A percentile compares a stretch with the other conserved stretches of the same genome.
Conservation (phyloP, 2,797 vertebrate species). For the Adrianichthys oophorus region DNA sequence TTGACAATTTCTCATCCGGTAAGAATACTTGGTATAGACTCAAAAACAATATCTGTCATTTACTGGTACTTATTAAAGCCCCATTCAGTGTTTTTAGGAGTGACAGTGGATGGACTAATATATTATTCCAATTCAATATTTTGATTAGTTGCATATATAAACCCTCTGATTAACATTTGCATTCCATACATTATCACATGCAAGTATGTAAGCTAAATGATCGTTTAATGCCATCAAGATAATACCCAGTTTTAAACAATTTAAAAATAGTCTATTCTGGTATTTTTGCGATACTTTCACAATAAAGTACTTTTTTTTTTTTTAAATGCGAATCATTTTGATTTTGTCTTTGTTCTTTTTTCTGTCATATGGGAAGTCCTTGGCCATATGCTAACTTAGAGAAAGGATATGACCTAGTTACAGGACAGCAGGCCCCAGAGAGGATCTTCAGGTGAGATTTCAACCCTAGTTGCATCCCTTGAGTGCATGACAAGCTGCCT, state of each 20-base stretch:
- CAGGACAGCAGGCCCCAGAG: constrained; percentile 95
- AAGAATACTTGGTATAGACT: too few relatives aligned
- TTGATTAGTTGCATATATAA: too few relatives aligned
- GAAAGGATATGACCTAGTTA: constrained; percentile 95
- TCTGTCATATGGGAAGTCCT: constrained; percentile 76
- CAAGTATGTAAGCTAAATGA: not conserved
- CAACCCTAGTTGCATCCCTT: constrained; percentile 27
- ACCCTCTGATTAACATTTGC: too few relatives aligned
- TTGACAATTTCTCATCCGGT: too few relatives aligned
- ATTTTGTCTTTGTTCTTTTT: constrained; percentile 11
- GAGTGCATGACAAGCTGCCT: constrained; percentile 40
- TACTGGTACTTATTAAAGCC: too few relatives aligned
- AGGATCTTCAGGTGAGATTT: constrained; percentile 94
- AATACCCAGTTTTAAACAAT: not conserved
- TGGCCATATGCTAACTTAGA: constrained; percentile 98
- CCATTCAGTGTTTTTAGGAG: too few relatives aligned
- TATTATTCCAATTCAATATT: too few relatives aligned
- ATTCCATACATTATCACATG: too few relatives aligned
- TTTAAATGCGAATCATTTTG: not conserved
- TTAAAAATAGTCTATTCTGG: not conserved
- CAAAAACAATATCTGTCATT: too few relatives aligned
- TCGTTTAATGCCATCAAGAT: not conserved
- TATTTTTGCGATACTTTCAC: too few relatives aligned
- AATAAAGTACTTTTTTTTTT: not conserved
- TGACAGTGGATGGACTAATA: too few relatives aligned